A percentile compares a stretch with the other conserved stretches of the same genome.
phyloP scores from a whole-genome alignment of 1,140 invertebrate genomes.

The Euglossa dilemma region DNA sequence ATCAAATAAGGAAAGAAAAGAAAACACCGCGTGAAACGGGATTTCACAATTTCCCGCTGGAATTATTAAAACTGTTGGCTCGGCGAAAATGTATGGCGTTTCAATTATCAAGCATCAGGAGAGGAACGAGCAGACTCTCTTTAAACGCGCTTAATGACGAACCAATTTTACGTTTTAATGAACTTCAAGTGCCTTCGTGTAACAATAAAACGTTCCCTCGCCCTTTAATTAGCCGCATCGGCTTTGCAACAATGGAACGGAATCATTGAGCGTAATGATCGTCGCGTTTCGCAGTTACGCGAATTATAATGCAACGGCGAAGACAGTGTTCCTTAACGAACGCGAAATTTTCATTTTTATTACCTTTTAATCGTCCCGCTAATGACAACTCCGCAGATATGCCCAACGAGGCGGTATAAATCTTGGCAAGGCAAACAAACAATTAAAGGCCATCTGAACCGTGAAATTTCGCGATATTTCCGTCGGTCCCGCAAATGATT shows the following conservation, averaged over 20 bases:
- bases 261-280: slow-evolving; percentile 3
- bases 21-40: slow-evolving; percentile 27
- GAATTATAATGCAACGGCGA: neutral
- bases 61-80: slow-evolving; percentile 22
- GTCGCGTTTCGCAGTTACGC: neutral
- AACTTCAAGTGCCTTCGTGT: slow-evolving; percentile 5
- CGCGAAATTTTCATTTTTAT: slow-evolving; percentile 1
- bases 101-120: slow-evolving; percentile 48
- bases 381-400: neutral
- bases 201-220: slow-evolving; percentile 11
- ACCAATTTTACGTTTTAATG: slow-evolving; percentile 31
- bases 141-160: neutral
- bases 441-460: neutral
- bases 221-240: slow-evolving; percentile 17
- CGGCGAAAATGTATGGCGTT: slow-evolving; percentile 20
- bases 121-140: neutral
- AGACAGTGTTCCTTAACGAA: neutral
- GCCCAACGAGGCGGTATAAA: neutral
- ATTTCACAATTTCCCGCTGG: slow-evolving; percentile 27
- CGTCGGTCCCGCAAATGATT: neutral
- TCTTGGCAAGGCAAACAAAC: neutral
- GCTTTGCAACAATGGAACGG: neutral
- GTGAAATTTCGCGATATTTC: neutral
- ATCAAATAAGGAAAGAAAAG: neutral
- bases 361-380: neutral